Evolutionary conservation across 1,140 invertebrate genomes (phyloP).

Genomic region (Drepana arcuata): DNA sequence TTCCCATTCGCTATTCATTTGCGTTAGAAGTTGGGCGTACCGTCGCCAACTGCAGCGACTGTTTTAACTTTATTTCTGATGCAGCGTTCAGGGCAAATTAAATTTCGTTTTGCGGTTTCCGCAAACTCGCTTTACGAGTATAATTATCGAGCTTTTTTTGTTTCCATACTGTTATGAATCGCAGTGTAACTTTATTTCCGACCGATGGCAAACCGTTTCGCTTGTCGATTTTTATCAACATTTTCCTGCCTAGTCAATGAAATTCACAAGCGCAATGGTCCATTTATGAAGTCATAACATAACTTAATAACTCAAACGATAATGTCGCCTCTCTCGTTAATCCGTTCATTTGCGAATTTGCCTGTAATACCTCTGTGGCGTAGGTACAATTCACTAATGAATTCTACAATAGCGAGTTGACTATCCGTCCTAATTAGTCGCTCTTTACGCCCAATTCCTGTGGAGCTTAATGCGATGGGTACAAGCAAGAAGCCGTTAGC

Average conservation of each 20-base stretch:
- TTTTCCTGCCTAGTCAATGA: no score
- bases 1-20: slow-evolving; percentile 71
- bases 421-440: slow-evolving; percentile 34
- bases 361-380: slow-evolving; percentile 21
- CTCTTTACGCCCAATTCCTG: slow-evolving; percentile 31
- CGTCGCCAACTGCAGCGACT: slow-evolving; percentile 60
- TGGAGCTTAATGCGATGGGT: slow-evolving; percentile 22
- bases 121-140: slow-evolving; percentile 58
- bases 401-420: slow-evolving; percentile 35
- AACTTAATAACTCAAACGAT: no score
- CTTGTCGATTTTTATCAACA: slow-evolving; percentile 13
- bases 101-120: slow-evolving; percentile 69
- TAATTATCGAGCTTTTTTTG: slow-evolving; percentile 57
- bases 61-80: slow-evolving; percentile 72
- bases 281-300: no score
- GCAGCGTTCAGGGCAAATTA: slow-evolving; percentile 70
- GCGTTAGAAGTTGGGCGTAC: slow-evolving; percentile 67
- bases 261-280: no score
- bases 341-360: slow-evolving; percentile 22
- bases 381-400: slow-evolving; percentile 30
- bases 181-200: slow-evolving; percentile 35
- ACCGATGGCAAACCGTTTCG: slow-evolving; percentile 15
- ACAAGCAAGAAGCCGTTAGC: slow-evolving; percentile 16
- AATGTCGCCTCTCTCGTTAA: slow-evolving; percentile 8
- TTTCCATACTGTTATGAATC: slow-evolving; percentile 44